phyloP scores from a whole-genome alignment of 2,888 invertebrate species.

The Steinernema hermaphroditum region DNA sequence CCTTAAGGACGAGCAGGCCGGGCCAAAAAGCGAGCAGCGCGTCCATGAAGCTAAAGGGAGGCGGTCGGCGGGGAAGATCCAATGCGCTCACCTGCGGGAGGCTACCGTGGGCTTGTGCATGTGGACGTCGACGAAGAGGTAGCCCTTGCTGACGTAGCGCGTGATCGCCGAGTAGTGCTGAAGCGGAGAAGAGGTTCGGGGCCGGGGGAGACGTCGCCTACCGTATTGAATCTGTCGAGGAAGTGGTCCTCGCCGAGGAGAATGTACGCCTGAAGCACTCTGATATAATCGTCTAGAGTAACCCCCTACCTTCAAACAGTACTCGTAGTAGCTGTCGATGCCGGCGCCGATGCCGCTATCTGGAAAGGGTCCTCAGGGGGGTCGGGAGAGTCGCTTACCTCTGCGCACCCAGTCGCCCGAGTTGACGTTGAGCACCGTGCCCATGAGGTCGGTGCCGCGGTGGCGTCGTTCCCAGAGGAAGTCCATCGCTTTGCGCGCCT shows the following conservation, averaged over 20 bases:
- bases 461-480: slow-evolving; percentile 92
- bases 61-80: neutral
- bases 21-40: slow-evolving; percentile 97
- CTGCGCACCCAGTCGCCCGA: slow-evolving; percentile 95
- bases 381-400: slow-evolving; percentile 62
- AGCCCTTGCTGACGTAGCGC: slow-evolving; percentile 89
- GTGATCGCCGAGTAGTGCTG: slow-evolving; percentile 65
- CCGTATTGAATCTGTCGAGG: slow-evolving; percentile 82
- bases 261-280: slow-evolving; percentile 95
- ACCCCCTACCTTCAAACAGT: slow-evolving; percentile 71
- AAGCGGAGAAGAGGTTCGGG: slow-evolving; percentile 25
- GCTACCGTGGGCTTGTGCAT: slow-evolving; percentile 94
- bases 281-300: neutral
- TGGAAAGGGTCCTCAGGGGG: slow-evolving; percentile 48
- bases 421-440: slow-evolving; percentile 94
- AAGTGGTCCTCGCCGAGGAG: slow-evolving; percentile 87
- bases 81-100: slow-evolving; percentile 71
- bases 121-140: slow-evolving; percentile 87
- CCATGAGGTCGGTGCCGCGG: slow-evolving; percentile 86
- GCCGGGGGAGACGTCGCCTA: no score
- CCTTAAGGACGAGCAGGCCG: slow-evolving; percentile 80
- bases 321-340: slow-evolving; percentile 98
- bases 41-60: slow-evolving; percentile 84
- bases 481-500: slow-evolving; percentile 93
- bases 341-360: slow-evolving; percentile 98